Conservation (phyloP, 2,113 vertebrate genomes). For the Zosterops lateralis region DNA sequence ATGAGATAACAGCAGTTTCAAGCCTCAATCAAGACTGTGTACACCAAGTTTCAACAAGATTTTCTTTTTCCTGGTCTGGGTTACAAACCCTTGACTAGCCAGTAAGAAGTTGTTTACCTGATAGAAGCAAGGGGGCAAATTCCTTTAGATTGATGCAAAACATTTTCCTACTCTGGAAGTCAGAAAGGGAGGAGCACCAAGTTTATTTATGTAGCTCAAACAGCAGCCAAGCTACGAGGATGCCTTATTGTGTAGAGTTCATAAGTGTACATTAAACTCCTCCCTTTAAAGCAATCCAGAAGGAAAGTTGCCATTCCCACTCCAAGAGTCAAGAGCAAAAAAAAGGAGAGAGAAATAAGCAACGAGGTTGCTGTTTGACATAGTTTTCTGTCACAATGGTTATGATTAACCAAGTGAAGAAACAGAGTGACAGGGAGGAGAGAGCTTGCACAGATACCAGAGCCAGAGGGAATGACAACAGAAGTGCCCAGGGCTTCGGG, state of each 20-base stretch:
- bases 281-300: neutral
- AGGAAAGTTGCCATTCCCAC: neutral
- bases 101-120: constrained; percentile 58
- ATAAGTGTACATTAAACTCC: constrained; percentile 6
- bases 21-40: neutral
- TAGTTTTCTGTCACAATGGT: neutral
- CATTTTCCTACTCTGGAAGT: constrained; percentile 29
- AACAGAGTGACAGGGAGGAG: neutral
- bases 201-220: constrained; percentile 58
- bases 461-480: neutral
- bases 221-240: constrained; percentile 6
- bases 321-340: neutral
- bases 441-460: neutral
- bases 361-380: neutral
- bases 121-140: constrained; percentile 61
- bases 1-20: neutral
- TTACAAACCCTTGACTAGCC: neutral
- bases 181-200: constrained; percentile 8
- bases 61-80: neutral
- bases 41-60: neutral
- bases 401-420: constrained; percentile 35
- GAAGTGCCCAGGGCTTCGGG: neutral
- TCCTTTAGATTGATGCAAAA: constrained; percentile 45
- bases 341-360: neutral
- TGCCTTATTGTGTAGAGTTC: constrained; percentile 17